Conservation (phyloP, 2,888 invertebrate species). For the Macropis europaea region DNA sequence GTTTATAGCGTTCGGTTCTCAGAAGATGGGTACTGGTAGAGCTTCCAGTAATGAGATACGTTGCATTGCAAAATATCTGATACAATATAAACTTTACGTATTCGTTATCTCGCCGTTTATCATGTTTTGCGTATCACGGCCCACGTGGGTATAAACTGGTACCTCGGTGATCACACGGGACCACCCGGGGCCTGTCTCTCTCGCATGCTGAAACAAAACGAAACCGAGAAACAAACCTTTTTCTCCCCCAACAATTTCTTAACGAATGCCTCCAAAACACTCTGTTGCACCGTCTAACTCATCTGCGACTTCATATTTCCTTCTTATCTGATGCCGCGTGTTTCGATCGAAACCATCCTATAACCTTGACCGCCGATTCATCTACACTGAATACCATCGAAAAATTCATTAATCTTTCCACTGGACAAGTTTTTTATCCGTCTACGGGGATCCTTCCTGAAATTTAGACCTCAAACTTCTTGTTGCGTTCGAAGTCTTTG, state of each 20-base stretch:
- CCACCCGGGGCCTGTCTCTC: slow-evolving; percentile 43
- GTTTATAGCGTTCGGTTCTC: slow-evolving; percentile 17
- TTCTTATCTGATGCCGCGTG: background rate
- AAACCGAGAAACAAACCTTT: background rate
- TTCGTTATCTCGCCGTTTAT: slow-evolving; percentile 48
- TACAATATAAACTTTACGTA: slow-evolving; percentile 46
- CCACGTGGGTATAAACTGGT: slow-evolving; percentile 47
- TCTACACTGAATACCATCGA: no score
- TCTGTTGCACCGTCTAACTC: slow-evolving; percentile 2
- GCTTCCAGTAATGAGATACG: slow-evolving; percentile 33
- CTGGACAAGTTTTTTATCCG: no score
- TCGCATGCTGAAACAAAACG: slow-evolving; percentile 34
- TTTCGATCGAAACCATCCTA: background rate
- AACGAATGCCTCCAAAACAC: slow-evolving; percentile 35
- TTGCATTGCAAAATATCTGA: slow-evolving; percentile 40
- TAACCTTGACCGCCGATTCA: no score
- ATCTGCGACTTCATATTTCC: background rate
- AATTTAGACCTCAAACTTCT: no score
- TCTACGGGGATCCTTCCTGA: no score
- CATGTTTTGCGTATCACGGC: slow-evolving; percentile 49
- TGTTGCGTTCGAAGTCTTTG: no score
- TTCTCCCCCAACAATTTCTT: slow-evolving; percentile 36
- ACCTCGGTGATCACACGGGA: slow-evolving; percentile 46
- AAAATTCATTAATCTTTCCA: no score
- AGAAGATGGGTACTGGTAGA: slow-evolving; percentile 5